phyloP scores from a whole-genome alignment of 2,113 vertebrate species.

The Callaeas wilsoni region DNA sequence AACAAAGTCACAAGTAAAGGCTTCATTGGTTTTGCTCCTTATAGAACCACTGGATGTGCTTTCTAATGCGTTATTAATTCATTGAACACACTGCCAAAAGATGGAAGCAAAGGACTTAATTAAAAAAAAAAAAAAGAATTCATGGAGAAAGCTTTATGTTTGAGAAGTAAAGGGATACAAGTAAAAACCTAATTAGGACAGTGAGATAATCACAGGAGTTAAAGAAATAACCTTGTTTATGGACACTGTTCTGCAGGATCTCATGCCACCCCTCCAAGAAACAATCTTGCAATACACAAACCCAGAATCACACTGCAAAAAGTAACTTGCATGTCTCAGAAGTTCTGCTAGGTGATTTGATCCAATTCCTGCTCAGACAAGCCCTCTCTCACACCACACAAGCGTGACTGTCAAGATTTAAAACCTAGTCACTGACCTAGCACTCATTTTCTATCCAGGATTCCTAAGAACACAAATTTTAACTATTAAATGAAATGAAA shows the following conservation, averaged over 20 bases:
- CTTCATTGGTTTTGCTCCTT: constrained; percentile 25
- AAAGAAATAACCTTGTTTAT: neutral
- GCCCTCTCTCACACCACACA: neutral
- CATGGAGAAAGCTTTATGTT: neutral
- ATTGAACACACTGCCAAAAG: neutral
- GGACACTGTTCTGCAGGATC: neutral
- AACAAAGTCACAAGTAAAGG: neutral
- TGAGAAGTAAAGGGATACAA: neutral
- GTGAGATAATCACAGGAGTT: neutral
- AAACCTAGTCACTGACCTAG: neutral
- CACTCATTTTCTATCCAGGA: neutral
- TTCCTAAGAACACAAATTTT: neutral
- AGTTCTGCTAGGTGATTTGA: neutral
- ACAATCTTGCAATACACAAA: neutral
- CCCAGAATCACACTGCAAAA: neutral
- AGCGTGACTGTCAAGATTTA: neutral
- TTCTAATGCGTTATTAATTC: neutral
- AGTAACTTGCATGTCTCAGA: neutral
- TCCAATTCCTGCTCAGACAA: neutral
- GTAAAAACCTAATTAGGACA: neutral
- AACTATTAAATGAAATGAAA: neutral
- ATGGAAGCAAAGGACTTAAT: neutral
- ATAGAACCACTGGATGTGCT: neutral
- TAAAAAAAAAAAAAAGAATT: neutral
- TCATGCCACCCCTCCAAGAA: neutral